Base-by-base conservation (phyloP, 2,888 invertebrate species). In the Caenorhabditis virilis region DNA sequence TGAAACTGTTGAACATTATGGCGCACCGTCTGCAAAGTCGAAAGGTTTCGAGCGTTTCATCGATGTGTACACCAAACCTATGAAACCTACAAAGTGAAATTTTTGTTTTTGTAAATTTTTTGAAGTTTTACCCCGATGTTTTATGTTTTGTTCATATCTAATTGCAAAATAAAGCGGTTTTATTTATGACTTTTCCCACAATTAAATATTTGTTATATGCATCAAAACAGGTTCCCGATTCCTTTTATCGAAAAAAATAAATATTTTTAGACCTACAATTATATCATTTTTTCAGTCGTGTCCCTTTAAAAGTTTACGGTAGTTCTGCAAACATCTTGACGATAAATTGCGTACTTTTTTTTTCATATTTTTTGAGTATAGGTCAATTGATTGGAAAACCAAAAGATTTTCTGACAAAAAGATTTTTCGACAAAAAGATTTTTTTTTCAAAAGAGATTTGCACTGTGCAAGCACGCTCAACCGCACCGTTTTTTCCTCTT, bases 11-110 rank as follows among this genome's bases (percentile, higher is more conserved):
- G 71, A 77, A 26, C 72, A 77, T 30, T 45, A 80, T 35, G 73
- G 72, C n/a, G 64, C 66, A 13, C 56, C 77, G 15, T 55, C 56
- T 7, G 78, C 77, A 15, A 71, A 69, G 41, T 55, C 74, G 6
- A 80, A 79, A 57, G 78, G 78, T 78, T 74, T 76, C 60, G 64
- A 69, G 25, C 64, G 76, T 16, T 67, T 59, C 9, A 69, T 76
- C 22, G 74, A 76, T 43, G 71, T 76, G 9, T 76, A 76, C 45
- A 20, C 57, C 45, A 76, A 76, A 52, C 51, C 52, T 15, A n/a
- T 68, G 38, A 33, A 46, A 22, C 6, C 42, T 5, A 38, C 13
- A 36, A n/a, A n/a, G 7, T 38, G 38, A 38, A 18, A 38, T 2
- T 30, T 30, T 9, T 9, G 6, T 30, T 9, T 30, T 13, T 6